Evolutionary conservation across 30 jellyfish, hydroid and myxozoan species (phyloP).

Genomic region (Sanderia malayensis): DNA sequence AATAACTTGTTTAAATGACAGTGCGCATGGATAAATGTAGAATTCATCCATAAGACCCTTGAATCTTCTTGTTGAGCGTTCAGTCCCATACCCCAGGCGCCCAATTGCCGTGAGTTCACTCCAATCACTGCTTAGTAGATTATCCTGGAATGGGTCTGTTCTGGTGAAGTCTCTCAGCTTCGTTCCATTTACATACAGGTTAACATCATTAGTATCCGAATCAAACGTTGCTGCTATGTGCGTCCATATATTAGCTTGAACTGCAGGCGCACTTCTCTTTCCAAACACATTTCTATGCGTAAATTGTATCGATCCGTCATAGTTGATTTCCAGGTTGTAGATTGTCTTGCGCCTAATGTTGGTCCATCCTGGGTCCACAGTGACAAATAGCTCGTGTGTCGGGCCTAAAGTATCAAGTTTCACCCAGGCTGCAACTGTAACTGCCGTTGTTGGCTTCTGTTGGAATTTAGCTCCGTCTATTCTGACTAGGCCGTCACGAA

Average conservation of each 20-base stretch:
- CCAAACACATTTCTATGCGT: slow-evolving; percentile 90
- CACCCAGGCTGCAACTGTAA: slow-evolving; percentile 93
- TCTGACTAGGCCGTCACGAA: slow-evolving; percentile 64
- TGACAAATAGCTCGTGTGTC: slow-evolving; percentile 87
- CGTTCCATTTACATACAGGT: slow-evolving; percentile 70
- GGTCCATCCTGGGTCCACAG: slow-evolving; percentile 97
- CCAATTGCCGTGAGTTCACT: slow-evolving; percentile 85
- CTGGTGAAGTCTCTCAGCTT: slow-evolving; percentile 49
- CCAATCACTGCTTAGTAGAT: slow-evolving; percentile 82
- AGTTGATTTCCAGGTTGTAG: slow-evolving; percentile 75
- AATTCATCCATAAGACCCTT: slow-evolving; percentile 85
- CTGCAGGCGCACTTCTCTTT: slow-evolving; percentile 77
- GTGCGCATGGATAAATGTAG: slow-evolving; percentile 87
- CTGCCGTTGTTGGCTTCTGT: slow-evolving; percentile 83
- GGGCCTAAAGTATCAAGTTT: slow-evolving; percentile 80
- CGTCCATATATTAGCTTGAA: slow-evolving; percentile 85
- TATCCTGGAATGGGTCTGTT: slow-evolving; percentile 55
- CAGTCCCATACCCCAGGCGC: slow-evolving; percentile 72
- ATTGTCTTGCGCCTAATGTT: slow-evolving; percentile 76
- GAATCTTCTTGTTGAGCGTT: slow-evolving; percentile 54
- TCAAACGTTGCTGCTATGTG: slow-evolving; percentile 93
- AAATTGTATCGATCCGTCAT: slow-evolving; percentile 83
- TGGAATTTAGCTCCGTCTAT: slow-evolving; percentile 71
- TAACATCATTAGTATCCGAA: slow-evolving; percentile 56
- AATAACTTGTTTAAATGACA: slow-evolving; percentile 51